These are phyloP conservation scores for Panonychus citri DNA, from an alignment of 1,140 invertebrate species.

Conservation along the genomic window DNA sequence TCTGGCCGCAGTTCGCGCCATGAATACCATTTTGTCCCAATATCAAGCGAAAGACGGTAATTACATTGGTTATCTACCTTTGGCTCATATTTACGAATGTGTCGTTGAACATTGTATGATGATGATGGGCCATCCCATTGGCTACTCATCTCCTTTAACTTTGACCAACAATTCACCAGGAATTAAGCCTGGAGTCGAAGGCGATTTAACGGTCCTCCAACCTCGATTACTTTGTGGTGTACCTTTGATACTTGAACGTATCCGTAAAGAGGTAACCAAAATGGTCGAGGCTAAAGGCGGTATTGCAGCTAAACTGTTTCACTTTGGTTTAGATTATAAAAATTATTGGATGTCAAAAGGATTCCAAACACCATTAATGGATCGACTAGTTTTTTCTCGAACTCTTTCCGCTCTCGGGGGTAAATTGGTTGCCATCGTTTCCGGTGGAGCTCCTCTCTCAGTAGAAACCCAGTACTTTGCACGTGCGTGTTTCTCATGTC, in stretches of 20 bases:
- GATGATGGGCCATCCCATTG: conserved; percentile 16
- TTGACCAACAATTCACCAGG: conserved; percentile 17
- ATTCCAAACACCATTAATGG: conserved; percentile 7
- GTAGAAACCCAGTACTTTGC: conserved; percentile 85
- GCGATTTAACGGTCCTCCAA: conserved; percentile 16
- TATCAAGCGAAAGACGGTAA: background rate
- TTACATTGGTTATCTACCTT: conserved; percentile 15
- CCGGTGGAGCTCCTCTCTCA: conserved; percentile 82
- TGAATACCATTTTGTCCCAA: conserved; percentile 35
- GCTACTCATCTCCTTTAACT: conserved; percentile 18
- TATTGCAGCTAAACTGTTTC: conserved; percentile 5
- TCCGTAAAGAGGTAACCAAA: conserved; percentile 8
- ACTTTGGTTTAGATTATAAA: conserved; percentile 10
- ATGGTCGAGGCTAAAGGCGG: background rate
- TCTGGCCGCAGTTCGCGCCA: conserved; percentile 61
- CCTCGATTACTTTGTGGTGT: conserved; percentile 18
- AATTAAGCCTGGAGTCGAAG: conserved; percentile 15
- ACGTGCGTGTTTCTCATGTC: conserved; percentile 69
- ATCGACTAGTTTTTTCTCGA: conserved; percentile 37
- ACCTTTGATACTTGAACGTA: conserved; percentile 27
- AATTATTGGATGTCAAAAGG: conserved; percentile 10
- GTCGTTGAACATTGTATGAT: conserved; percentile 14
- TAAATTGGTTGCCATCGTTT: conserved; percentile 54
- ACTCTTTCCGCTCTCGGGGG: conserved; percentile 61
- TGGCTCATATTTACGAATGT: conserved; percentile 19